phyloP scores from a whole-genome alignment of 2,113 vertebrate species.

The Corythaixoides concolor region DNA sequence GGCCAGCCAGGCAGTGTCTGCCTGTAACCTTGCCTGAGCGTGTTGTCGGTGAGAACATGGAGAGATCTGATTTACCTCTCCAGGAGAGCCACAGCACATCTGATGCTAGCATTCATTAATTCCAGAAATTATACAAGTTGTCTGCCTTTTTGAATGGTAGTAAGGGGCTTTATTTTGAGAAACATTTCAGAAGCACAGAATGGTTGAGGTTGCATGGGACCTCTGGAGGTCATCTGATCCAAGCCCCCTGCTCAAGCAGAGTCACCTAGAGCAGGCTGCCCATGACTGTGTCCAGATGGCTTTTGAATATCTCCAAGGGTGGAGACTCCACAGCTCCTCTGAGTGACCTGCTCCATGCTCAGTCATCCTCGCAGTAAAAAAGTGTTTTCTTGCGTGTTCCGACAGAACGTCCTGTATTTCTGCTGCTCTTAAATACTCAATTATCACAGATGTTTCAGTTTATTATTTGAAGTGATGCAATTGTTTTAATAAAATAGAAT shows the following conservation, averaged over 20 bases:
- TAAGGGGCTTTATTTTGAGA: background rate
- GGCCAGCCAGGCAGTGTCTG: background rate
- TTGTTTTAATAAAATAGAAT: background rate
- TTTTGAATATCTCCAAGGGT: background rate
- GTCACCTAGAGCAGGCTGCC: background rate
- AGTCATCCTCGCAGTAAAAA: background rate
- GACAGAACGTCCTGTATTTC: background rate
- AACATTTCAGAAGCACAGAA: background rate
- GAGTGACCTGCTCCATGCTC: background rate
- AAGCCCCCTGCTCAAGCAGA: background rate
- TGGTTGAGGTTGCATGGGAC: background rate
- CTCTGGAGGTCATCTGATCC: background rate
- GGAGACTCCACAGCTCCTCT: background rate
- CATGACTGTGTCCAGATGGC: background rate
- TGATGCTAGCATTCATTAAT: background rate
- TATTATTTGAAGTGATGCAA: background rate
- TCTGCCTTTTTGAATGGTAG: background rate
- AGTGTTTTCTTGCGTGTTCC: background rate
- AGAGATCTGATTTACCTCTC: background rate
- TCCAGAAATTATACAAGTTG: background rate
- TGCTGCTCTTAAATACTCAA: background rate
- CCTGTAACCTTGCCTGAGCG: background rate
- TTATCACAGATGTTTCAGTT: background rate
- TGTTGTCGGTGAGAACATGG: background rate
- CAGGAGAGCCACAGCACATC: background rate